phyloP scores from a whole-genome alignment of 64 coral and sea anemone genomes.

The Cladopsammia gracilis region DNA sequence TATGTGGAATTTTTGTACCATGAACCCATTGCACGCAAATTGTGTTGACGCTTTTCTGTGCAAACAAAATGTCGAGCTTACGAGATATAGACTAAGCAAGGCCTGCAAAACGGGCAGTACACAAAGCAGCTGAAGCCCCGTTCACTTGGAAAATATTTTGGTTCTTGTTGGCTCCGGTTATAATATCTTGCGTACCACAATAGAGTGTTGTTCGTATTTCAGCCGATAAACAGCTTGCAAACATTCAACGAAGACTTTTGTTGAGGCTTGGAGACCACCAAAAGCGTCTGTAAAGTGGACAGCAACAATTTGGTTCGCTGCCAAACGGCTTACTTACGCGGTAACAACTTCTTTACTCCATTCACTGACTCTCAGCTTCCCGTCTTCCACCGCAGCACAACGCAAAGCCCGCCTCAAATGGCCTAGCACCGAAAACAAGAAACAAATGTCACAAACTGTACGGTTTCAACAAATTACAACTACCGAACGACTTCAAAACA shows the following conservation, averaged over 20 bases:
- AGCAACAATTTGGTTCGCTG: slow-evolving; percentile 2
- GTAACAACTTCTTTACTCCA: slow-evolving; percentile 72
- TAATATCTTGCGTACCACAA: slow-evolving; percentile 44
- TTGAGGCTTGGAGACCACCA: not conserved
- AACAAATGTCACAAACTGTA: slow-evolving; percentile 26
- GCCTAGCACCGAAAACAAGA: slow-evolving; percentile 12
- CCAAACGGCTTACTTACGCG: slow-evolving; percentile 56
- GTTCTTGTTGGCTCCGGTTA: not conserved
- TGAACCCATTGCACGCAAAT: slow-evolving; percentile 35
- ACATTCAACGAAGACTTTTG: not conserved
- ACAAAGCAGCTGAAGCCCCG: slow-evolving; percentile 35
- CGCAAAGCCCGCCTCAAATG: slow-evolving; percentile 55
- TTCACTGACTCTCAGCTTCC: slow-evolving; percentile 69
- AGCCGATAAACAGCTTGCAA: not conserved
- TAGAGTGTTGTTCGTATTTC: slow-evolving; percentile 33
- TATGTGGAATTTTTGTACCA: slow-evolving; percentile 41
- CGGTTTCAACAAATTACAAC: not conserved
- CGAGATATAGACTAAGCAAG: not conserved
- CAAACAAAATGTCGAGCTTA: not conserved
- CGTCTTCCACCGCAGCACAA: slow-evolving; percentile 58
- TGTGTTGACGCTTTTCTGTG: slow-evolving; percentile 7
- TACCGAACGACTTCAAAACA: slow-evolving; percentile 10
- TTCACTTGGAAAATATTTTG: slow-evolving; percentile 14
- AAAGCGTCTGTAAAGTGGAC: slow-evolving; percentile 13
- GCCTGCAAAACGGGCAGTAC: not conserved